Evolutionary conservation across 2,113 vertebrate genomes (phyloP).

Genomic region (Phoxinus phoxinus): DNA sequence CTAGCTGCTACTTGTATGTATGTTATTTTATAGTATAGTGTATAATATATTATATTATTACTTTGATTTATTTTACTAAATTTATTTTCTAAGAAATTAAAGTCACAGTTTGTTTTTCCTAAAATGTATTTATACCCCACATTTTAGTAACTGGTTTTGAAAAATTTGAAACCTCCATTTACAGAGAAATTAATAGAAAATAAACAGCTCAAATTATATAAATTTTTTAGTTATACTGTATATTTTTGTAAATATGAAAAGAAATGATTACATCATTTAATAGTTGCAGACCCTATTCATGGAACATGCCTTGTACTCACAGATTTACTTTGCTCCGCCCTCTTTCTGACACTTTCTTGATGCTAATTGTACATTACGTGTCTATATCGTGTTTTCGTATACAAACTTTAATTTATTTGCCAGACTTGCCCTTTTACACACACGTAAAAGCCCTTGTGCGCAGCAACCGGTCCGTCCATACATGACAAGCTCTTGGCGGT

Average conservation of each 20-base stretch:
- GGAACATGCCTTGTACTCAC: conserved; percentile 12
- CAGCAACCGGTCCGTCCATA: not conserved
- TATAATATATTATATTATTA: not conserved
- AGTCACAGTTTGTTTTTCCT: not conserved
- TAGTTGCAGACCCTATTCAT: not conserved
- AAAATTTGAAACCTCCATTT: not conserved
- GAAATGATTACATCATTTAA: not conserved
- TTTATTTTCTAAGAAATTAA: not conserved
- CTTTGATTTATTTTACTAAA: not conserved
- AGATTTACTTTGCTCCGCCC: not conserved
- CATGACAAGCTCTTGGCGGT: conserved; percentile 57
- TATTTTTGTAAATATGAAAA: not conserved
- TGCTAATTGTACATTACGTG: conserved; percentile 34
- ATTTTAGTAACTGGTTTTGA: not conserved
- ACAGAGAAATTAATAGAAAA: not conserved
- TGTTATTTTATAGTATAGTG: not conserved
- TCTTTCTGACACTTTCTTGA: conserved; percentile 31
- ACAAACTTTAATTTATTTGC: conserved; percentile 32
- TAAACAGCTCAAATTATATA: not conserved
- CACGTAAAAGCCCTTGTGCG: not conserved
- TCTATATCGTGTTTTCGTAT: conserved; percentile 29
- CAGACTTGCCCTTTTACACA: conserved; percentile 34
- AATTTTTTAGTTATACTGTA: not conserved
- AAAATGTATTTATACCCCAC: not conserved
- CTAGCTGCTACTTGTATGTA: not conserved